Evolutionary conservation across 2,888 invertebrate genomes (phyloP), one percentile per base, ranked within the genome.

Genomic region (Amphipoea oculea): DNA sequence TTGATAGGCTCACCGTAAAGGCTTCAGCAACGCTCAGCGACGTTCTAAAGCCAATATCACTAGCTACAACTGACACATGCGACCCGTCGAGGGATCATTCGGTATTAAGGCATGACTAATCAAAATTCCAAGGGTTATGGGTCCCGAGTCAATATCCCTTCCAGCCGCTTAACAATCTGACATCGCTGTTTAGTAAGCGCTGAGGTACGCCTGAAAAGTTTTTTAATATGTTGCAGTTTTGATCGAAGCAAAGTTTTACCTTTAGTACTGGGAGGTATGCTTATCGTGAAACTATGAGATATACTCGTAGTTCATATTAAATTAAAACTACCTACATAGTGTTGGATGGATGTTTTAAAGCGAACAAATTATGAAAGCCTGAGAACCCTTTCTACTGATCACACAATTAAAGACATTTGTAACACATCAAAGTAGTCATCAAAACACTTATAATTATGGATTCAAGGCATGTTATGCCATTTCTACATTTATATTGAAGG

Each of bases 161-260:
- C 23, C 45, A 69, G 63, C 65, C 72, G 48, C 60, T n/a, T 51
- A 40, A 29, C 72, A 36, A 60, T 57, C n/a, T 42, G 48, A 76
- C 42, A 66, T 57, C 60, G 75, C 74, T 73, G 63, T 68, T 65
- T n/a, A 75, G 72, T 66, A 57, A 76, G 68, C 75, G 67, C 45
- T 54, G 66, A 62, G 65, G 45, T 72, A 36, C 23, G 68, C 45
- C 62, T 40, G 9, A 45, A 81, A 85, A 75, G 51, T 83, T 83
- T 86, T 73, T 82, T 76, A 82, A 83, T 82, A 86, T 70, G 54
- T 82, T 78, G 80, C 78, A 80, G 78, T 78, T 80, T 80, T 48
- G 45, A 48, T 83, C 40, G 40, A 57, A 29, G 68, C 40, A 14
- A 83, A 78, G 17, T 83, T 83, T 72, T 40, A 29, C 45, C 20